Evolutionary conservation across 2,113 vertebrate genomes (phyloP).

Genomic region (Poicephalus meyeri): DNA sequence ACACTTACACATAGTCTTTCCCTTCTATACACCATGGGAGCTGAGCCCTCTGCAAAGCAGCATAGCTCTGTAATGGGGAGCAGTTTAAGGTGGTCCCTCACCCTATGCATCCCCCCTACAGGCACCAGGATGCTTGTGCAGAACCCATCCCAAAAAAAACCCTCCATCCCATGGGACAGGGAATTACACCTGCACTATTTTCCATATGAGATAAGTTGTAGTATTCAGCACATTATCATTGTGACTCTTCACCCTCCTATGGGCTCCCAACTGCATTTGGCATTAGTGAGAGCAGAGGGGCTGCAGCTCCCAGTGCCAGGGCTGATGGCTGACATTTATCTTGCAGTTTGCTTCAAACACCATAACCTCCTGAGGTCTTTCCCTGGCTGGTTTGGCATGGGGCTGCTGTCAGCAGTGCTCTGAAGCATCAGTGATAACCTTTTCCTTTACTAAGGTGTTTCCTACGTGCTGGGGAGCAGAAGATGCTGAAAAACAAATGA

Average conservation of each 20-base stretch:
- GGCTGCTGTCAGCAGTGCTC: not conserved
- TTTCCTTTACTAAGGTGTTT: not conserved
- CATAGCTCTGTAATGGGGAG: not conserved
- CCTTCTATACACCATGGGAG: not conserved
- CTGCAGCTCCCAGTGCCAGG: not conserved
- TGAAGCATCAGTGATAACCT: constrained; percentile 22
- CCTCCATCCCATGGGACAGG: not conserved
- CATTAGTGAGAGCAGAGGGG: fast-evolving
- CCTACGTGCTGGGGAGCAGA: not conserved
- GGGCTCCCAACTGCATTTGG: not conserved
- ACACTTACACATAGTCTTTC: fast-evolving
- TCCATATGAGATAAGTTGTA: not conserved
- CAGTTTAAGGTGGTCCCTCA: not conserved
- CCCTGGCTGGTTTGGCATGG: fast-evolving
- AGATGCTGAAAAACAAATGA: constrained; percentile 36
- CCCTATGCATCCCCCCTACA: fast-evolving
- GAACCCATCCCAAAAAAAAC: not conserved
- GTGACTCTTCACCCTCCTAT: not conserved
- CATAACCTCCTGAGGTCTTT: not conserved
- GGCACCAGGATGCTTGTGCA: not conserved
- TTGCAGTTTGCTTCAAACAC: not conserved
- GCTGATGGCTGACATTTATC: constrained; percentile 22
- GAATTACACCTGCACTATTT: not conserved
- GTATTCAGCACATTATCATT: fast-evolving
- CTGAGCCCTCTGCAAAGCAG: not conserved